phyloP scores from a whole-genome alignment of 1,140 invertebrate genomes.

The Neodiprion virginianus region DNA sequence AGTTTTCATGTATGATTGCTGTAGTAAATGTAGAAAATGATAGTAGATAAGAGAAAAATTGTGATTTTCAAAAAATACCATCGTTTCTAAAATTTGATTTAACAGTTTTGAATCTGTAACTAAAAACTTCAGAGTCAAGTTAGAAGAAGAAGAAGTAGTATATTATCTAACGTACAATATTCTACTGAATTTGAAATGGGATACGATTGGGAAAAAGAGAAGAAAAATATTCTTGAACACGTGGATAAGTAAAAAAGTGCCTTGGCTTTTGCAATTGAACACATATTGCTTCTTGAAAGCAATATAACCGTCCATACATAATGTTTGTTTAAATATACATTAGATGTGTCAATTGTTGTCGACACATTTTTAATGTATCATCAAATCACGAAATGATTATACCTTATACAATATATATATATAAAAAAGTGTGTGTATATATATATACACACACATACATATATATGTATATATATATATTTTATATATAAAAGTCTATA shows the following conservation, averaged over 20 bases:
- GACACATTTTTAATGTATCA: slow-evolving; percentile 38
- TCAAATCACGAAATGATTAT: slow-evolving; percentile 14
- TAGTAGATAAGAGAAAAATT: too few relatives aligned
- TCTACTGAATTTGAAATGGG: not conserved
- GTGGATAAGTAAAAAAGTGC: slow-evolving; percentile 4
- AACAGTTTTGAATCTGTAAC: too few relatives aligned
- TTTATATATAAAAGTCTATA: slow-evolving; percentile 58
- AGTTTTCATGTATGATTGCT: too few relatives aligned
- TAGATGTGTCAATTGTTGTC: slow-evolving; percentile 46
- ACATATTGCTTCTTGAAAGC: slow-evolving; percentile 42
- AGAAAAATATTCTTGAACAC: not conserved
- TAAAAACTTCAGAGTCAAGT: too few relatives aligned
- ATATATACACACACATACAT: slow-evolving; percentile 32
- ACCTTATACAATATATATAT: slow-evolving; percentile 27
- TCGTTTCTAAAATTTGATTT: too few relatives aligned
- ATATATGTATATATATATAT: slow-evolving; percentile 41
- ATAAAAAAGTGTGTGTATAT: slow-evolving; percentile 29
- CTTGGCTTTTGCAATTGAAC: slow-evolving; percentile 16
- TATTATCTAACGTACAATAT: not conserved
- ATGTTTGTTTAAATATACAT: slow-evolving; percentile 43
- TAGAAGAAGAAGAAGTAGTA: not conserved
- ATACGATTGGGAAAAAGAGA: not conserved
- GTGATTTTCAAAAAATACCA: too few relatives aligned
- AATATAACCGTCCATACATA: slow-evolving; percentile 57
- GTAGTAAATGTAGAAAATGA: too few relatives aligned